Conservation (phyloP, 2,888 invertebrate genomes). For the Electrophaes corylata region DNA sequence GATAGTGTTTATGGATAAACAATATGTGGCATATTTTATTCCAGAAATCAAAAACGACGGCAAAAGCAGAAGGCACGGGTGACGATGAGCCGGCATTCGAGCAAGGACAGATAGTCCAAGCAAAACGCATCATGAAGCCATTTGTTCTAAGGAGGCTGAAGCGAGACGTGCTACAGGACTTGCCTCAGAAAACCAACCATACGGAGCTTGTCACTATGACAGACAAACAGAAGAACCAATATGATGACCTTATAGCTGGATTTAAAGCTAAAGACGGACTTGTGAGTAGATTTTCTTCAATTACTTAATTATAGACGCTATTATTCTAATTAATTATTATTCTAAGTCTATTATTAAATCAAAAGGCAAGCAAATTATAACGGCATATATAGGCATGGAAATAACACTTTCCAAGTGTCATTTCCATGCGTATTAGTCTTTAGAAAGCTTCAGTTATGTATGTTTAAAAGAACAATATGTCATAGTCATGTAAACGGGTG, state of each 20-base stretch:
- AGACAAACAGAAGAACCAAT: conserved; percentile 88
- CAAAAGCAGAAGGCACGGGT: conserved; percentile 67
- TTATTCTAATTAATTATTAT: no score
- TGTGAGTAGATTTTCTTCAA: conserved; percentile 72
- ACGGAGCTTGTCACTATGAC: conserved; percentile 87
- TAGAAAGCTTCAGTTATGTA: no score
- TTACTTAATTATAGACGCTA: no score
- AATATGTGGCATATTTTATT: no score
- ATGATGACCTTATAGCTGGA: conserved; percentile 88
- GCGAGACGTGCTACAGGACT: conserved; percentile 91
- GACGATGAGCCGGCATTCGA: conserved; percentile 92
- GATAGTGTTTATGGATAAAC: no score
- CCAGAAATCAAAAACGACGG: conserved; percentile 84
- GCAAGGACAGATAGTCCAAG: conserved; percentile 94
- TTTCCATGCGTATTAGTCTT: no score
- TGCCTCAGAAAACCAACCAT: conserved; percentile 92
- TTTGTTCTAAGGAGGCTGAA: conserved; percentile 96
- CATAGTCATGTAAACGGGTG: no score
- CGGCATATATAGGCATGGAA: no score
- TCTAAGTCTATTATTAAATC: no score
- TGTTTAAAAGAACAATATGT: no score
- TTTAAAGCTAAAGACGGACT: conserved; percentile 86
- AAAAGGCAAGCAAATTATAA: no score
- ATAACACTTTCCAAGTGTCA: no score
- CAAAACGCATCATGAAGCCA: conserved; percentile 98